Base-by-base conservation (phyloP, 2,797 vertebrate genomes). In the Cetoscarus ocellatus region DNA sequence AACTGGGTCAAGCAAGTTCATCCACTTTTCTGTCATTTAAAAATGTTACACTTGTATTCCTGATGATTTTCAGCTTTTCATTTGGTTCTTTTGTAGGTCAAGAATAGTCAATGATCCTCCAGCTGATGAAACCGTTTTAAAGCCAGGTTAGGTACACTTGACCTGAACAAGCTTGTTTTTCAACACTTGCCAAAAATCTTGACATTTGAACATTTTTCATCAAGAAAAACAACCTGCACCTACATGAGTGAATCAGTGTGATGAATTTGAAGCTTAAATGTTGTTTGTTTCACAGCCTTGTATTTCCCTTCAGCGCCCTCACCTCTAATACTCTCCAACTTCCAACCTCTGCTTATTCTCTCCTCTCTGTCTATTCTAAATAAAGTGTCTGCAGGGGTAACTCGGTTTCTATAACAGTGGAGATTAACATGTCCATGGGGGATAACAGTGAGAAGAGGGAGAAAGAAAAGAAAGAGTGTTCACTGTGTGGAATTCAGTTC, bases 401-500 rank as follows among this genome's bases (percentile, higher is more conserved):
- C 55, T 44, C 55, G 59, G 75, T 45, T 74, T 83, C 79, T 81
- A 76, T 85, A 86, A 82, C 65, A 61, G 80, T 67, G 73, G 77
- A 88, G 77, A 91, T 89, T 87, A 88, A 73, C 75, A 47, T 70
- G 64, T 85, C 85, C 88, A 54, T 36, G 18, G 74, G 87, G 82
- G 75, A 88, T 61, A 51, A 70, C 59, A 51, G 61, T 8, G 56
- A 86, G 80, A 9, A 36, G 58, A 65, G 73, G 72, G 70, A 77
- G 73, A 69, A 75, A 70, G 59, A 71, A 65, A 66, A 65, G 66
- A 73, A 64, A 60, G 70, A 77, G 62, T 55, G 47, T 77, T 79
- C 51, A 36, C 73, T 66, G 63, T 49, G 51, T 61, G 67, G 76
- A 90, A 90, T 92, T 80, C 87, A 91, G 82, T 90, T 88, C 88